These are phyloP conservation scores for Propithecus deckenii DNA, from an alignment of 2,797 vertebrate genomes.

Conservation along the genomic window DNA sequence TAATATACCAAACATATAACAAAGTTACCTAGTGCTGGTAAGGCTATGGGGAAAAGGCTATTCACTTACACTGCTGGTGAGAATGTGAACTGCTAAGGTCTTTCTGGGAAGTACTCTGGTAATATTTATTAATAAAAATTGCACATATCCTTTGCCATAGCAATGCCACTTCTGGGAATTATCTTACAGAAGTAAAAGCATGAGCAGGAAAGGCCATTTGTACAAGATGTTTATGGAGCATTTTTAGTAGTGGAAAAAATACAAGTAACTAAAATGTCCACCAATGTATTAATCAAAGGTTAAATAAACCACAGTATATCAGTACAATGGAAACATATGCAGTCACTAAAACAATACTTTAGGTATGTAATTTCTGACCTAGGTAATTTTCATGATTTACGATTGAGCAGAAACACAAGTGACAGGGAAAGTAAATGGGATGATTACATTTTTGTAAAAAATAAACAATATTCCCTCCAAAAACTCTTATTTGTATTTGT, in stretches of 20 bases:
- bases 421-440: not conserved
- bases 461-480: not conserved
- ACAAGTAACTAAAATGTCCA: not conserved
- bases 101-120: not conserved
- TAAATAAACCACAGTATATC: not conserved
- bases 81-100: not conserved
- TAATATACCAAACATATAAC: not conserved
- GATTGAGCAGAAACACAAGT: not conserved
- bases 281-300: not conserved
- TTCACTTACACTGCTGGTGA: not conserved
- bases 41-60: not conserved
- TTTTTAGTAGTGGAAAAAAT: slow-evolving; percentile 12
- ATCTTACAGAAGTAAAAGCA: slow-evolving; percentile 30
- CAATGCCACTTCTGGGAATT: not conserved
- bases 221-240: not conserved
- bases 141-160: not conserved
- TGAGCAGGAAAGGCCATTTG: not conserved
- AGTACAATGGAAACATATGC: not conserved
- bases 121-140: slow-evolving; percentile 7
- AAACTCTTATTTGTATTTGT: not conserved
- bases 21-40: not conserved
- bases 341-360: slow-evolving; percentile 16
- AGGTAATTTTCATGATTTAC: slow-evolving; percentile 9
- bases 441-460: not conserved
- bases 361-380: not conserved